A percentile compares a stretch with the other conserved stretches of the same genome.
phyloP scores from a whole-genome alignment of 2,888 invertebrate species.

The Ptycholaimellus sp. region DNA sequence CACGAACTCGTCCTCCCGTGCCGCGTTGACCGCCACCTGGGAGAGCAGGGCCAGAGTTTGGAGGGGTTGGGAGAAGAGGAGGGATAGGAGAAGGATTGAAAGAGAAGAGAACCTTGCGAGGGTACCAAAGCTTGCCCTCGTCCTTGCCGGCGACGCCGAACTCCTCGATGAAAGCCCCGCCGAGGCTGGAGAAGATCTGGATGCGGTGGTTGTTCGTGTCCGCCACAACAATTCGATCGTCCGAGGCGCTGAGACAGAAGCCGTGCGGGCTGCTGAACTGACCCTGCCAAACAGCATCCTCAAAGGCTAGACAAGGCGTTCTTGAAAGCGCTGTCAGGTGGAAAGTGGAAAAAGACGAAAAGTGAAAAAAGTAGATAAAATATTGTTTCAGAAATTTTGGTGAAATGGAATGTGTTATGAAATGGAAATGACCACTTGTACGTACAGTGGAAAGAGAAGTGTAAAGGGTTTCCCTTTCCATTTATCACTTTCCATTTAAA shows the following conservation, averaged over 20 bases:
- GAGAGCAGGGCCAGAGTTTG: no score
- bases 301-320: no score
- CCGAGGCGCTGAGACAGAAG: conserved; percentile 74
- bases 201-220: conserved; percentile 86
- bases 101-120: conserved; percentile 47
- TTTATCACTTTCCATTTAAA: no score
- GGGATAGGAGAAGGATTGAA: background rate
- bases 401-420: no score
- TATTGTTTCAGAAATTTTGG: no score
- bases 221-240: conserved; percentile 64
- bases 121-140: conserved; percentile 88
- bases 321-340: no score
- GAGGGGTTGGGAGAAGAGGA: background rate
- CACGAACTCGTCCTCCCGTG: conserved; percentile 51
- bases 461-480: no score
- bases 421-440: no score
- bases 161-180: conserved; percentile 68
- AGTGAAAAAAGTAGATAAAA: no score
- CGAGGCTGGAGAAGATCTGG: conserved; percentile 80
- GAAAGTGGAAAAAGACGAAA: no score
- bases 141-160: conserved; percentile 83
- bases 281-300: no score
- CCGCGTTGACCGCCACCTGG: conserved; percentile 42
- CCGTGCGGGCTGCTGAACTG: conserved; percentile 93
- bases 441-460: no score